Percentiles rank a stretch among this genome's conserved stretches.
Conservation (phyloP, 2,797 vertebrate species). For the Hippoglossus hippoglossus region DNA sequence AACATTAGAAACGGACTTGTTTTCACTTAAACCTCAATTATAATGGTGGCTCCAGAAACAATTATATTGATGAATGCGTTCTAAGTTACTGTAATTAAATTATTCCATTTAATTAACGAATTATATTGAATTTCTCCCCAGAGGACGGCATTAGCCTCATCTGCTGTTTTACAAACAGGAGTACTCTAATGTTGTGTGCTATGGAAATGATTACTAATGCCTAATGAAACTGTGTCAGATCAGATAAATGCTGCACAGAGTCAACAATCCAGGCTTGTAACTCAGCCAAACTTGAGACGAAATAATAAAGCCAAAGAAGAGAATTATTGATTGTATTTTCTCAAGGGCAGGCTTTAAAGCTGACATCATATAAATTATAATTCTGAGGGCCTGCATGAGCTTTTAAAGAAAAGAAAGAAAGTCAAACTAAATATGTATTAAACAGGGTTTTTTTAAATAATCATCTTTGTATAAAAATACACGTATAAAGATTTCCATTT, state of each 20-base stretch:
- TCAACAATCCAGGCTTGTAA: slow-evolving; percentile 69
- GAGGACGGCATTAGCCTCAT: slow-evolving; percentile 85
- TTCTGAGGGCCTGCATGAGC: slow-evolving; percentile 51
- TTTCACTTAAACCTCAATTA: slow-evolving; percentile 89
- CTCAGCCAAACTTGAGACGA: slow-evolving; percentile 72
- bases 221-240: slow-evolving; percentile 82
- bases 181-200: slow-evolving; percentile 77
- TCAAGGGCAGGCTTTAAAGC: slow-evolving; percentile 71
- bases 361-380: slow-evolving; percentile 70
- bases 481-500: slow-evolving; percentile 15
- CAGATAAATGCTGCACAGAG: slow-evolving; percentile 74
- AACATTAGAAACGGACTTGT: slow-evolving; percentile 87
- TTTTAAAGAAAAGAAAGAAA: slow-evolving; percentile 51
- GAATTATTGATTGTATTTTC: slow-evolving; percentile 73
- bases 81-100: slow-evolving; percentile 89
- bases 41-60: slow-evolving; percentile 84
- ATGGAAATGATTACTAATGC: slow-evolving; percentile 82
- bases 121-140: slow-evolving; percentile 87
- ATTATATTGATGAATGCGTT: slow-evolving; percentile 90
- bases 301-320: slow-evolving; percentile 71
- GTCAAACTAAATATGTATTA: slow-evolving; percentile 40
- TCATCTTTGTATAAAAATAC: slow-evolving; percentile 8
- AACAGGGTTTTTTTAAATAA: slow-evolving; percentile 6
- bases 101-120: slow-evolving; percentile 90
- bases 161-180: slow-evolving; percentile 87